phyloP scores from a whole-genome alignment of 2,113 vertebrate species.

The Hypocryptadius cinnamomeus region DNA sequence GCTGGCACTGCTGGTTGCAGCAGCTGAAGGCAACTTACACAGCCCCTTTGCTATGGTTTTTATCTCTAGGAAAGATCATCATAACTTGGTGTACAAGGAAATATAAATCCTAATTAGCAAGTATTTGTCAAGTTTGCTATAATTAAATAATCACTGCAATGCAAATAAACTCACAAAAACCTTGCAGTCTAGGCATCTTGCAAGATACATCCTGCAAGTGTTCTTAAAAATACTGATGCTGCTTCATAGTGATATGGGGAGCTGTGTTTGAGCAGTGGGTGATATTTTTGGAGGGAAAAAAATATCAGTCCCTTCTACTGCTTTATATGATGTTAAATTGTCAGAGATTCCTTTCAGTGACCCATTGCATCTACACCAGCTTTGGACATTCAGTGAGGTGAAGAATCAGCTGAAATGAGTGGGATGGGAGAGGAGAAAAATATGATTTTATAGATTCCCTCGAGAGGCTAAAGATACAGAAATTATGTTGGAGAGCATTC shows the following conservation, averaged over 20 bases:
- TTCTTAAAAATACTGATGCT: background rate
- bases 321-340: background rate
- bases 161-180: background rate
- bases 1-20: background rate
- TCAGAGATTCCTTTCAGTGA: background rate
- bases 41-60: background rate
- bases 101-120: background rate
- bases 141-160: background rate
- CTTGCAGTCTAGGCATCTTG: background rate
- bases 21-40: background rate
- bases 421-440: background rate
- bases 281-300: background rate
- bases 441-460: background rate
- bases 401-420: background rate
- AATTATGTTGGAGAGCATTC: background rate
- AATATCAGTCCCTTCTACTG: background rate
- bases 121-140: background rate
- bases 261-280: background rate
- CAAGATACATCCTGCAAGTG: background rate
- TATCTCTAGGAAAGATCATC: background rate
- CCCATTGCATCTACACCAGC: background rate
- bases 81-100: background rate
- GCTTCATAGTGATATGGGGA: background rate
- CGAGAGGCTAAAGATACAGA: background rate
- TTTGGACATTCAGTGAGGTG: accelerated